Evolutionary conservation across 2,113 vertebrate genomes (phyloP).

Genomic region (Petrocephalus zakoni): DNA sequence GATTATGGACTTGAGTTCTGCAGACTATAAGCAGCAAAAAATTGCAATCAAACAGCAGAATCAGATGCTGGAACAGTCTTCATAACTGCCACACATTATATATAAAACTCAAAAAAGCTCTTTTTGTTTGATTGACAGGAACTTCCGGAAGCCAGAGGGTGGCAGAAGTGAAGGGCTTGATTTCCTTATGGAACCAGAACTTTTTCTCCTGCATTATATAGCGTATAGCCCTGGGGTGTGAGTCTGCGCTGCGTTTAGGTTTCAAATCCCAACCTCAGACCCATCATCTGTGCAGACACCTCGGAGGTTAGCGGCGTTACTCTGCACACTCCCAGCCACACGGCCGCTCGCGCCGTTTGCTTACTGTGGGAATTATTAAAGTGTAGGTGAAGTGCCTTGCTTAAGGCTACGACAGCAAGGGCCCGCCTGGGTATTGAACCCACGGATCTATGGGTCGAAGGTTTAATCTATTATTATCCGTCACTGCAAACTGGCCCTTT

Average conservation of each 20-base stretch:
- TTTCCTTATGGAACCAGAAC: neutral
- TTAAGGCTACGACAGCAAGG: neutral
- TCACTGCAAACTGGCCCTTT: neutral
- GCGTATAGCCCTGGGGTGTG: neutral
- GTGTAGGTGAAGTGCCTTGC: neutral
- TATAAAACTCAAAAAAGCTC: neutral
- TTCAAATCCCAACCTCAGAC: neutral
- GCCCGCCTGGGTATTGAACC: neutral
- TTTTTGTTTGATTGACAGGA: neutral
- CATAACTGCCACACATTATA: neutral
- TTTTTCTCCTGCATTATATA: neutral
- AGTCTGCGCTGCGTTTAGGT: neutral
- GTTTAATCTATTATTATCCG: constrained; percentile 12
- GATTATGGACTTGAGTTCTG: neutral
- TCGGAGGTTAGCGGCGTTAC: neutral
- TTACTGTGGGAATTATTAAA: constrained; percentile 5
- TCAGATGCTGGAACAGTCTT: neutral
- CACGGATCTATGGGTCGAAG: neutral
- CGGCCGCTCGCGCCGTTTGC: neutral
- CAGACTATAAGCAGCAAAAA: too few relatives aligned
- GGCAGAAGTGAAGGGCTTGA: neutral
- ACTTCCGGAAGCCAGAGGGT: neutral
- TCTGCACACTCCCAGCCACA: neutral
- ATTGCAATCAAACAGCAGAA: neutral
- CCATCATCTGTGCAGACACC: neutral